Base-by-base conservation (phyloP, 2,888 invertebrate genomes). In the Eupithecia insigniata region DNA sequence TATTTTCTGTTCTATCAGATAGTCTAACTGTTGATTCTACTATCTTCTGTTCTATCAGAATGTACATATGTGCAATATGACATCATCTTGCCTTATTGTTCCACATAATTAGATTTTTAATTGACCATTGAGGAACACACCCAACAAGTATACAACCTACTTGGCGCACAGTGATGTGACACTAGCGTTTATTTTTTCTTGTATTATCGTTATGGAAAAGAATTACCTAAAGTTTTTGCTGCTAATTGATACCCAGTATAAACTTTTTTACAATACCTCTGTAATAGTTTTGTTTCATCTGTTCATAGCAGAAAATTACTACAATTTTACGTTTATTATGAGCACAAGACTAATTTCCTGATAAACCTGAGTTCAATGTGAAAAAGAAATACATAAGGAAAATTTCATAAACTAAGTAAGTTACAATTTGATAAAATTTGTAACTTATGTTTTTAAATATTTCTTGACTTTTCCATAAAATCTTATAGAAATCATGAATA, bases 11-110 rank as follows among this genome's bases (percentile, higher is more conserved):
- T 12, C 55, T 12, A n/a, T n/a, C n/a, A n/a, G n/a, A n/a, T n/a
- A n/a, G n/a, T n/a, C n/a, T n/a, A n/a, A n/a, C 26, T 55, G 26
- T 22, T 51, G 12, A 55, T 55, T 55, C 12, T 55, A 4, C 5
- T 55, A 5, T 55, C n/a, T 46, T 55, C 55, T 14, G n/a, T n/a
- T n/a, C n/a, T 22, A n/a, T 55, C 55, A 55, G 55, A 55, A 55
- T 55, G 51, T 51, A 22, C 10, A 51, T 12, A 51, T 51, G 51
- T 10, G 22, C 22, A 22, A 51, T 46, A 51, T 51, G 55, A 55
- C 55, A 55, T 55, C 55, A 55, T 55, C 55, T 55, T 43, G 7
- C 18, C 55, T 1, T 51, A 22, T 14, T 55, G 22, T 55, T 55
- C 8, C 22, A 55, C 12, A 26, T 3, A 10, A 51, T 51, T 10